phyloP scores from a whole-genome alignment of 2,888 invertebrate species.

The Crepidodera aurea region DNA sequence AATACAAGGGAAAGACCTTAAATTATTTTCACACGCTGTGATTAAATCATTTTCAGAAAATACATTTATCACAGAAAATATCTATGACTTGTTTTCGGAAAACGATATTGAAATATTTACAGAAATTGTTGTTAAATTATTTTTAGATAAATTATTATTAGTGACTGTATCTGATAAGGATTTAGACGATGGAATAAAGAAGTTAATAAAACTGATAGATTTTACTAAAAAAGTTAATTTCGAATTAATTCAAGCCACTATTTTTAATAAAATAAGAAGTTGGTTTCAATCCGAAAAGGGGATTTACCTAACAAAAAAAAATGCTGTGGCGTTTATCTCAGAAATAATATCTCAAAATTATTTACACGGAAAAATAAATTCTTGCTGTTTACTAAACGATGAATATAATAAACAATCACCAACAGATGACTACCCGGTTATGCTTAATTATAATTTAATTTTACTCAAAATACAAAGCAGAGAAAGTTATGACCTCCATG shows the following conservation, averaged over 20 bases:
- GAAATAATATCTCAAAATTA: background rate
- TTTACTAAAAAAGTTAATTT: background rate
- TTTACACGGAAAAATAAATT: background rate
- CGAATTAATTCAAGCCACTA: no score
- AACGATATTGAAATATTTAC: no score
- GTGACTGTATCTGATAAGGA: background rate
- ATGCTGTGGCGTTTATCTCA: background rate
- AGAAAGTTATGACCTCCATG: background rate
- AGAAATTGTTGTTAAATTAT: background rate
- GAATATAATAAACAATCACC: background rate
- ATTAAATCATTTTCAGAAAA: no score
- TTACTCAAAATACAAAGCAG: background rate
- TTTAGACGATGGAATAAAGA: background rate
- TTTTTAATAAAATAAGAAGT: background rate
- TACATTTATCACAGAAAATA: no score
- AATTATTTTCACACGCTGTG: no score
- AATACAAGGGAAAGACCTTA: no score
- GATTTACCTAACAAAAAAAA: background rate
- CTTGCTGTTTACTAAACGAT: background rate
- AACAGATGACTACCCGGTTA: background rate
- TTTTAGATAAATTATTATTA: slow-evolving; percentile 2
- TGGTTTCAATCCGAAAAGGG: background rate
- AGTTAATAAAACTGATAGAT: background rate
- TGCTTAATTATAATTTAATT: background rate
- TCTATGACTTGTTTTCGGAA: no score